Evolutionary conservation across 2,113 vertebrate genomes (phyloP).

Genomic region (Butastur rufipennis): DNA sequence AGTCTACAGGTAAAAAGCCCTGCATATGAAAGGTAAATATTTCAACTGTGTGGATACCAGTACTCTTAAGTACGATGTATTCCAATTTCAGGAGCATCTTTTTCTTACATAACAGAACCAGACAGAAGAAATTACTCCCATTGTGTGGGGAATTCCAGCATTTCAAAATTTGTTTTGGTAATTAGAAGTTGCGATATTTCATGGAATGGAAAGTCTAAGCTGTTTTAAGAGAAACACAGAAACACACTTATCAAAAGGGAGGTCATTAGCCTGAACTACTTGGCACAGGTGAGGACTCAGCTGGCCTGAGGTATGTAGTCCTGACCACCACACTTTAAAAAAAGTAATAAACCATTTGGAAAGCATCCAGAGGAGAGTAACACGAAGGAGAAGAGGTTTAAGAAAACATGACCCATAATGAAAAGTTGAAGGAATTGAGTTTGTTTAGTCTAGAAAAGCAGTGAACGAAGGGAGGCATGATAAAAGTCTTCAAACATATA

Average conservation of each 20-base stretch:
- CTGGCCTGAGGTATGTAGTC: conserved; percentile 28
- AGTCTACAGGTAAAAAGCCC: background rate
- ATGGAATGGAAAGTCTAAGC: background rate
- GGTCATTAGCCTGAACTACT: background rate
- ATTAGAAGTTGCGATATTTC: background rate
- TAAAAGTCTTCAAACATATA: background rate
- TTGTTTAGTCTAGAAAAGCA: conserved; percentile 58
- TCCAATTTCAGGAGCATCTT: background rate
- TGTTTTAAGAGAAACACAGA: background rate
- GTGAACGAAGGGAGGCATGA: background rate
- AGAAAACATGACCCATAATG: conserved; percentile 55
- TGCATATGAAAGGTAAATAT: background rate
- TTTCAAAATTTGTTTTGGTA: background rate
- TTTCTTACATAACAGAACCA: background rate
- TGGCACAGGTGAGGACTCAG: conserved; percentile 42
- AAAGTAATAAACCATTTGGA: conserved; percentile 39
- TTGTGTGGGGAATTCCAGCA: background rate
- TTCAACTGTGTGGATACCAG: background rate
- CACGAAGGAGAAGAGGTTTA: conserved; percentile 32
- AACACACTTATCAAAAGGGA: background rate
- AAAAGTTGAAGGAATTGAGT: conserved; percentile 39
- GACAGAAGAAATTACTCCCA: background rate
- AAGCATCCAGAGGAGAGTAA: conserved; percentile 31
- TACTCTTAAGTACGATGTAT: background rate
- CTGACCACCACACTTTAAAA: conserved; percentile 1